phyloP scores from a whole-genome alignment of 2,888 invertebrate genomes.

The Drosophila peninsularis region DNA sequence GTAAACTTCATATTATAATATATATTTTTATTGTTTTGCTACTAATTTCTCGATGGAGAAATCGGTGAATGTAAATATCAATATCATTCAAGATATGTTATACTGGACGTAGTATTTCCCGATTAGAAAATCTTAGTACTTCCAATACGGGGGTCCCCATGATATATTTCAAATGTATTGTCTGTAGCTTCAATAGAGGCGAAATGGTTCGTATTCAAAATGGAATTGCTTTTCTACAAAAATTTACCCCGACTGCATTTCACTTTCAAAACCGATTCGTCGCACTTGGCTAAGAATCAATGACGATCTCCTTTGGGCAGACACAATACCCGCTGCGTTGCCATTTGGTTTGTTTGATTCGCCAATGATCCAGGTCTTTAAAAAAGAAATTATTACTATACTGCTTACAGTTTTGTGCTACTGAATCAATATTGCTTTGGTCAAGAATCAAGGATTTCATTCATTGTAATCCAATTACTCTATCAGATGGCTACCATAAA shows the following conservation, averaged over 20 bases:
- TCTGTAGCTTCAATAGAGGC: no score
- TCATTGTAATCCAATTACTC: background rate
- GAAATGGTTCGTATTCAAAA: constrained; percentile 15
- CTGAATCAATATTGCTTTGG: background rate
- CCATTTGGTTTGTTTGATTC: constrained; percentile 53
- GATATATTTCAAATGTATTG: no score
- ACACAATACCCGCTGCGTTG: constrained; percentile 2
- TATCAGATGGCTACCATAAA: background rate
- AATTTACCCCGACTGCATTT: constrained; percentile 48
- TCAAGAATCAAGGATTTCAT: no score
- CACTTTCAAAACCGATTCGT: constrained; percentile 75
- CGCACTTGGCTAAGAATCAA: constrained; percentile 77
- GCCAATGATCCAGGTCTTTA: constrained; percentile 82
- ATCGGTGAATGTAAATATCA: background rate
- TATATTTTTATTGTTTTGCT: no score
- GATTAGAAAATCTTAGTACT: no score
- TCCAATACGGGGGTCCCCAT: no score
- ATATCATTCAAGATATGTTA: no score
- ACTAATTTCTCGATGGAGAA: background rate
- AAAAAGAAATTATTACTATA: constrained; percentile 80
- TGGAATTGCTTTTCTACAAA: constrained; percentile 69
- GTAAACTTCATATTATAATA: no score
- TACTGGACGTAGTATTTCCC: no score
- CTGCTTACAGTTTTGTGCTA: constrained; percentile 67
- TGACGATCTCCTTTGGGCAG: constrained; percentile 48